Percentiles rank a stretch among this genome's conserved stretches.
These are phyloP conservation scores for Caradrina clavipalpis DNA, from an alignment of 2,888 invertebrate genomes.

Conservation along the genomic window DNA sequence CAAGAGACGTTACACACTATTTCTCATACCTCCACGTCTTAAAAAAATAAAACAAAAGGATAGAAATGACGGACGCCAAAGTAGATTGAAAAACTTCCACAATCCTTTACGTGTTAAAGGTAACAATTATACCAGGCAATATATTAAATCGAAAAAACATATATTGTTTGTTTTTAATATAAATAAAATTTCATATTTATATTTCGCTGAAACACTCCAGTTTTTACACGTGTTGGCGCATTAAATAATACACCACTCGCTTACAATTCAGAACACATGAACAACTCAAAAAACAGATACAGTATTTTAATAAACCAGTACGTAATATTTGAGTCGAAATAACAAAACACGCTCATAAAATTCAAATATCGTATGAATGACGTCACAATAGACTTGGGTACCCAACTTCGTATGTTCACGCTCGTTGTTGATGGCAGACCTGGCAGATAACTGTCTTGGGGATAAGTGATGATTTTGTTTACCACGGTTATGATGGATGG, in stretches of 20 bases:
- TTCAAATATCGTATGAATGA: constrained; percentile 49
- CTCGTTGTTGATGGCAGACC: constrained; percentile 36
- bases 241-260: constrained; percentile 25
- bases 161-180: constrained; percentile 5
- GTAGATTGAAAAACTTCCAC: too few species aligned
- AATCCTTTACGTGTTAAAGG: not conserved
- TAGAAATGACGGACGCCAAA: too few species aligned
- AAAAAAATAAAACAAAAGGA: too few species aligned
- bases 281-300: constrained; percentile 29
- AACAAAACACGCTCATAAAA: constrained; percentile 60
- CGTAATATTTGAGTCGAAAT: constrained; percentile 43
- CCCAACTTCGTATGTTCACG: constrained; percentile 43
- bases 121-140: not conserved
- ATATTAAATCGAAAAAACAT: not conserved
- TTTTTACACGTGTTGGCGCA: constrained; percentile 35
- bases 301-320: constrained; percentile 49
- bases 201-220: not conserved
- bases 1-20: too few species aligned
- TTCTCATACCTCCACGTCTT: too few species aligned
- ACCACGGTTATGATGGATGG: constrained; percentile 66
- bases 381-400: constrained; percentile 26
- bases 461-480: constrained; percentile 75
- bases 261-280: constrained; percentile 45
- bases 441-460: constrained; percentile 61
- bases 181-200: not conserved